phyloP scores from a whole-genome alignment of 2,888 invertebrate species.

The Caenorhabditis imperialis region DNA sequence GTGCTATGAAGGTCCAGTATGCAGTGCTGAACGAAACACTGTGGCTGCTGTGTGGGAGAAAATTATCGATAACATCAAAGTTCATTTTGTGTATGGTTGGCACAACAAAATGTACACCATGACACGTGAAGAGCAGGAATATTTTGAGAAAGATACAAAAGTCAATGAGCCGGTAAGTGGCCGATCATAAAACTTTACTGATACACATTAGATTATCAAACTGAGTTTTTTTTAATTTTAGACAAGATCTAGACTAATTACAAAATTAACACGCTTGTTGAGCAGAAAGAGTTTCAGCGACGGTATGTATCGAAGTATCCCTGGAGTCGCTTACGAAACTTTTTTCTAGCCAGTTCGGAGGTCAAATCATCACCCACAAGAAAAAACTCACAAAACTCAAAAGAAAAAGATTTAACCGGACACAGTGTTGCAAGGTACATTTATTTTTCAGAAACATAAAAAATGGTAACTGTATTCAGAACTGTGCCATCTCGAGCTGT shows the following conservation, averaged over 20 bases:
- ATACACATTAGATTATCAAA: neutral
- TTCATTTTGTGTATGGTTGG: conserved; percentile 45
- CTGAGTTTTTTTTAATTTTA: conserved; percentile 6
- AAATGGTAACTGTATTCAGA: no score
- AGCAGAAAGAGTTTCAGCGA: conserved; percentile 48
- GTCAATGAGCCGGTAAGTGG: neutral
- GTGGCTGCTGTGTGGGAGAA: conserved; percentile 23
- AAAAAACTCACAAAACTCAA: conserved; percentile 11
- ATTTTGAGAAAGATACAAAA: conserved; percentile 12
- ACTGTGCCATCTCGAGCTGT: neutral
- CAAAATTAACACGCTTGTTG: conserved; percentile 38
- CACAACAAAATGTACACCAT: conserved; percentile 27
- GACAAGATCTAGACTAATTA: conserved; percentile 31
- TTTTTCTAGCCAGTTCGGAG: conserved; percentile 27
- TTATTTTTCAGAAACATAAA: no score
- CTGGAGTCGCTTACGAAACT: conserved; percentile 11
- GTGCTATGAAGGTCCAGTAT: conserved; percentile 34
- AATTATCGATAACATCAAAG: conserved; percentile 23
- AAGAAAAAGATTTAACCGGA: no score
- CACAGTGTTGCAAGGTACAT: no score
- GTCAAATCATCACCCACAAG: conserved; percentile 29
- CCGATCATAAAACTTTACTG: neutral
- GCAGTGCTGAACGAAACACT: conserved; percentile 13
- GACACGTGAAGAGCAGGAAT: conserved; percentile 38
- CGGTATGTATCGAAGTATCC: conserved; percentile 16